These are phyloP conservation scores for Thaumatotibia leucotreta DNA, from an alignment of 1,140 invertebrate genomes.

Conservation along the genomic window DNA sequence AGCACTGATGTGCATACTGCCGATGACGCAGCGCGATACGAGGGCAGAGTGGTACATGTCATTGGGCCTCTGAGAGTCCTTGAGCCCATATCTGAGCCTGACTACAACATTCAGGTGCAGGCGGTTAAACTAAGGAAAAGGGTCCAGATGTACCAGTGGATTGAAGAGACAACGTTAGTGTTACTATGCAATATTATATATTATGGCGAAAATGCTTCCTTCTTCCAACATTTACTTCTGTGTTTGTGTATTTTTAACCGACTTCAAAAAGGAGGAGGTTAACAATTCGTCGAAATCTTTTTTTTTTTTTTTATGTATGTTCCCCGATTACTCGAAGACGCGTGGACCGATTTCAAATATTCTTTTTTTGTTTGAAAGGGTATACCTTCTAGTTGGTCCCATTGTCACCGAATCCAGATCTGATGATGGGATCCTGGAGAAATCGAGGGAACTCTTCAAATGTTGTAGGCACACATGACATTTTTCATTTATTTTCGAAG, in stretches of 20 bases:
- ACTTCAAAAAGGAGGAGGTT: no score
- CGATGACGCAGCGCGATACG: constrained; percentile 71
- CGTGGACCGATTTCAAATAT: no score
- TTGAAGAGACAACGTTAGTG: constrained; percentile 82
- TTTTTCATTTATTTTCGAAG: no score
- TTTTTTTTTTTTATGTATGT: no score
- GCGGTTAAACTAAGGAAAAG: constrained; percentile 85
- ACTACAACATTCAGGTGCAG: constrained; percentile 86
- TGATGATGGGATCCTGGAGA: no score
- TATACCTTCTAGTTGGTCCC: no score
- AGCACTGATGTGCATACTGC: constrained; percentile 57
- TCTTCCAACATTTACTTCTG: background rate
- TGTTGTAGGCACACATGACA: no score
- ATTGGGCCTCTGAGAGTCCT: constrained; percentile 83
- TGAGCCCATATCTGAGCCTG: constrained; percentile 88
- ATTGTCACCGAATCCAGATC: no score
- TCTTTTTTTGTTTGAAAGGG: no score
- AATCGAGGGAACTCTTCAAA: no score
- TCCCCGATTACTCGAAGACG: no score
- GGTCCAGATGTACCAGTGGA: constrained; percentile 95
- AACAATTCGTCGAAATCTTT: no score
- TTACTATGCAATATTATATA: background rate
- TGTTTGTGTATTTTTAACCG: background rate
- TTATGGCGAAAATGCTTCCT: background rate
- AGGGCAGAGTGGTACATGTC: constrained; percentile 87